Evolutionary conservation across 2,888 invertebrate genomes (phyloP), one percentile per base, ranked within the genome.

Genomic region (Pyrgus malvae): DNA sequence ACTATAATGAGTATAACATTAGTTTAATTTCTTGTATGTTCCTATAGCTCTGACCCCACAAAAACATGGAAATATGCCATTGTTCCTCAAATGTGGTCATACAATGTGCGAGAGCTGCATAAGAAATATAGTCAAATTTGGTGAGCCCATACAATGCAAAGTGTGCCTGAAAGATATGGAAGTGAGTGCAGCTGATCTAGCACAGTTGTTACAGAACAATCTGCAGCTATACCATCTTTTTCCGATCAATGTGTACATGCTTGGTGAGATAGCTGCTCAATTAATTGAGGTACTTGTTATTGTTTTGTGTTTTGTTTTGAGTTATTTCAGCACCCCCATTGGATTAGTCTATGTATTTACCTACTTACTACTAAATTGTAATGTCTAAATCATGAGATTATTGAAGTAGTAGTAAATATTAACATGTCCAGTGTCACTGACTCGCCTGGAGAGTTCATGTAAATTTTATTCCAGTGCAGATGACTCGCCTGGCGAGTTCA

Each of bases 51-150:
- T 65, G 3, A 55, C 74, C 44, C 63, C 71, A 1, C 64, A 71
- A 21, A 31, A 63, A 25, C 76, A 76, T 63, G 63, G 64, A 3
- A 86, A 84, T 56, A 63, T 87, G 29, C 95, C 95, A 0, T 77
- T 95, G 17, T 77, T 94, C 31, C 73, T 95, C 55, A 67, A 86
- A 57, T 95, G 95, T 69, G 93, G 93, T 0, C 95, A 95, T 73
- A 87, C 92, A 2, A 85, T 93, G 65, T 95, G 95, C 65, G 93
- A 93, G 62, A 90, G 82, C 44, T 95, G 95, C 70, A 71, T 93
- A 9, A 78, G 70, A 29, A 80, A 76, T 56, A 72, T 80, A 17
- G 57, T 78, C 0, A 80, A 74, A 61, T 83, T 81, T 63, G 59
- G 64, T 16, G 90, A 89, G 59, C 86, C 85, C 0, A 77, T 92